Evolutionary conservation across 2,797 vertebrate genomes (phyloP), one percentile per base, ranked within the genome.

Genomic region (Podarcis siculus): DNA sequence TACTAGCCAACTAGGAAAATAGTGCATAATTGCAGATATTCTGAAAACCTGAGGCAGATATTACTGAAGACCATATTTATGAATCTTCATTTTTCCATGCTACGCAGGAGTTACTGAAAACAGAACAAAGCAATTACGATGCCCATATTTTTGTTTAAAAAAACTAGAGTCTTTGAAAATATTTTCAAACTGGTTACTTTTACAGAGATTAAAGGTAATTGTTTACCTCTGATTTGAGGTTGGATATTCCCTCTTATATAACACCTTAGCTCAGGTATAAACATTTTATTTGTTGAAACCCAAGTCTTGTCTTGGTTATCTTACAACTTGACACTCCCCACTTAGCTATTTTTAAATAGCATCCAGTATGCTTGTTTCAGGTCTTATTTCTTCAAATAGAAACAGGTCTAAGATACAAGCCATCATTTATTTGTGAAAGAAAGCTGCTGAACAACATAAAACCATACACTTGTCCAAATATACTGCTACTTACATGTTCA

Each of bases 341-440:
- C 8, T 35, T 37, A 30, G 32, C 73, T 67, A 30, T 37, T 49
- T 82, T 67, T 83, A 7, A 1, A 0, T 23, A 64, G 19, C 8
- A 85, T 5, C 35, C n/a, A 78, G 35, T 81, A 58, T 85, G 0
- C 17, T 21, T 86, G 8, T 45, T 89, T 86, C 2, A 30, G 35
- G 13, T 91, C 35, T 73, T 45, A 13, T 25, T 72, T 89, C 32
- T 25, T 90, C 55, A 92, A 69, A 42, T 86, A 32, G 64, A 92
- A 95, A 79, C 87, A 81, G 32, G 23, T 82, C 84, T 90, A 72
- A 15, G 39, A 88, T 86, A 30, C 61, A 78, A 78, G 1, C n/a
- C 79, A 91, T 80, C 77, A 9, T 64, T 80, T 88, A 37, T 69
- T 32, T 83, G n/a, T 39, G 32, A 25, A 79, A 30, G 45, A 85